These are phyloP conservation scores for Hydractinia echinata DNA, from an alignment of 30 jellyfish, hydroid and myxozoan genomes.

Conservation along the genomic window DNA sequence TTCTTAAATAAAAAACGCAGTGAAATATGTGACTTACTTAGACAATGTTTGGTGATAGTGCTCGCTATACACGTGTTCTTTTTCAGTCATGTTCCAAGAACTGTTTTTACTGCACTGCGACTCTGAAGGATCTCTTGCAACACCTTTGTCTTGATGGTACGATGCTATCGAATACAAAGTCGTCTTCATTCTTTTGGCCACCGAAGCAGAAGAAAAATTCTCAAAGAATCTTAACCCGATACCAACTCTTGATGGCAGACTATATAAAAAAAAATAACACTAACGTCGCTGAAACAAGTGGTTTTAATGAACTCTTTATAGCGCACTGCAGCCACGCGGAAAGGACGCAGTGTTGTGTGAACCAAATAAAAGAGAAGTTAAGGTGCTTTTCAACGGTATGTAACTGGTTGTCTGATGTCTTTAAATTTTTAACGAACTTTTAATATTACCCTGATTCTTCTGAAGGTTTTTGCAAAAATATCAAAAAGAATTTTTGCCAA, in stretches of 20 bases:
- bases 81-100: slow-evolving; percentile 14
- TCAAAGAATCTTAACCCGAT: slow-evolving; percentile 74
- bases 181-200: slow-evolving; percentile 58
- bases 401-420: too few relatives aligned
- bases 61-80: slow-evolving; percentile 51
- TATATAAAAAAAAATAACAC: neutral
- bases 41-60: slow-evolving; percentile 56
- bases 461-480: slow-evolving; percentile 64
- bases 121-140: slow-evolving; percentile 16
- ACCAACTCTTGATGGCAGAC: slow-evolving; percentile 73
- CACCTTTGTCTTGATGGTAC: slow-evolving; percentile 61
- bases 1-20: too few relatives aligned
- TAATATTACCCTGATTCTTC: slow-evolving; percentile 50
- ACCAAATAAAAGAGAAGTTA: too few relatives aligned
- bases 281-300: neutral
- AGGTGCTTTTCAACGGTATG: too few relatives aligned
- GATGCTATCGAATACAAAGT: slow-evolving; percentile 44
- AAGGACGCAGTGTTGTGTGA: too few relatives aligned
- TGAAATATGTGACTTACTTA: slow-evolving; percentile 22
- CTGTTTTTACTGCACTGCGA: neutral
- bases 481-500: slow-evolving; percentile 77
- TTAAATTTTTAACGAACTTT: too few relatives aligned
- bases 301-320: too few relatives aligned
- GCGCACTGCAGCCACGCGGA: too few relatives aligned
- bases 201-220: slow-evolving; percentile 17